Conservation (phyloP, 2,113 vertebrate species). For the Neopipo cinnamomea region DNA sequence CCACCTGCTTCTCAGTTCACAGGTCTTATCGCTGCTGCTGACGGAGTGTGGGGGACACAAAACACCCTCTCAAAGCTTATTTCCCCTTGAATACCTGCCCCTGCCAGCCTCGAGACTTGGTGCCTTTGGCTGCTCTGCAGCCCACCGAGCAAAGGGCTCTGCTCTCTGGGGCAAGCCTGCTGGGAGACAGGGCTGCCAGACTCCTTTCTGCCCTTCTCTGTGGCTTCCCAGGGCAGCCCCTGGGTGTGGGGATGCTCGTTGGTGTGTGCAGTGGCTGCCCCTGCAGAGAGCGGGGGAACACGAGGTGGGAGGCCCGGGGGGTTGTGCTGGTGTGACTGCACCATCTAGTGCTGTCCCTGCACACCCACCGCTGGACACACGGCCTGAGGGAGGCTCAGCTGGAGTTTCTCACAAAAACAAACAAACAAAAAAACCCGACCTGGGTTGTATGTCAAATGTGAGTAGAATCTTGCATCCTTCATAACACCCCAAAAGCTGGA, state of each 20-base stretch:
- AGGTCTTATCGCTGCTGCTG: background rate
- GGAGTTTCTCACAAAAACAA: background rate
- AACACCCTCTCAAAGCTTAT: background rate
- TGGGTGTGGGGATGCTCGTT: rapidly evolving
- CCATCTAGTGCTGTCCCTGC: background rate
- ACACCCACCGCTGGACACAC: background rate
- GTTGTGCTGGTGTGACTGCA: background rate
- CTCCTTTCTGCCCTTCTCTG: background rate
- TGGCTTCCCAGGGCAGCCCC: background rate
- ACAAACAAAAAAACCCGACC: background rate
- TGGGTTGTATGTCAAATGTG: rapidly evolving
- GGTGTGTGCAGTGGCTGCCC: rapidly evolving
- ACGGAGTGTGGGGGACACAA: background rate
- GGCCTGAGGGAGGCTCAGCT: rapidly evolving
- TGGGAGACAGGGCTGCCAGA: background rate
- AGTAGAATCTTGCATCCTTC: rapidly evolving
- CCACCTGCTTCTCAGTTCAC: background rate
- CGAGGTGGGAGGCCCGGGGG: background rate
- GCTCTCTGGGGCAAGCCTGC: background rate
- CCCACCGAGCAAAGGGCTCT: rapidly evolving
- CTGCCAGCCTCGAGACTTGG: rapidly evolving
- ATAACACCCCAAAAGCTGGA: background rate
- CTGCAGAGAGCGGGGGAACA: rapidly evolving
- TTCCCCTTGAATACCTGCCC: background rate
- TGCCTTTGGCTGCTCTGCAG: background rate